These are phyloP conservation scores for Progne subis DNA, from an alignment of 2,113 vertebrate genomes.

Conservation along the genomic window DNA sequence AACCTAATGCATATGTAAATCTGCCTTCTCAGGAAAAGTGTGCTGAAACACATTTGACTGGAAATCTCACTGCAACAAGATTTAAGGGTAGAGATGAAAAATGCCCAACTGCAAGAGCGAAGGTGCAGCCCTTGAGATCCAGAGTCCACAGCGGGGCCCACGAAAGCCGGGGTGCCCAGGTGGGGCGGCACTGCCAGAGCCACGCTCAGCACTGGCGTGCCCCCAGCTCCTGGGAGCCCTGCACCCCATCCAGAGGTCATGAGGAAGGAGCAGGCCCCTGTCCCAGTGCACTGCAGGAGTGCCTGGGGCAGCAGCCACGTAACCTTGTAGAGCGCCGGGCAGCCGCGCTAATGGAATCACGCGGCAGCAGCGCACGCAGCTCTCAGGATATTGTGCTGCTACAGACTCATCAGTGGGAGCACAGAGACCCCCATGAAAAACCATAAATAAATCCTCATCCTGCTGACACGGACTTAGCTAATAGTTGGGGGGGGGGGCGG, in stretches of 20 bases:
- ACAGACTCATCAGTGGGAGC: neutral
- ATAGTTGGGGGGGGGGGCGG: neutral
- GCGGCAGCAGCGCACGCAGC: neutral
- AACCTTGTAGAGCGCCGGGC: neutral
- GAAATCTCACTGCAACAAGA: constrained; percentile 57
- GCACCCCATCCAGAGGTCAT: accelerated
- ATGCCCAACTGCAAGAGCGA: neutral
- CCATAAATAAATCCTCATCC: neutral
- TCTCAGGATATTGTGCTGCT: neutral
- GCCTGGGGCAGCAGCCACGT: neutral
- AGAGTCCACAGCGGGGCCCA: neutral
- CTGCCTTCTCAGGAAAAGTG: constrained; percentile 66
- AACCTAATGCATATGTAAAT: constrained; percentile 77
- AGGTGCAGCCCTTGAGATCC: neutral
- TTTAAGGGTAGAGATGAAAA: constrained; percentile 43
- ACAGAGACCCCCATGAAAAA: accelerated
- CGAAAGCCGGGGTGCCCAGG: accelerated
- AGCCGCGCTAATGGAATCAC: neutral
- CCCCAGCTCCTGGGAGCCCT: neutral
- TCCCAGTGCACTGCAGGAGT: accelerated
- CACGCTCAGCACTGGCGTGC: accelerated
- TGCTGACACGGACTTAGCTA: neutral
- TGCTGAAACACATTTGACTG: constrained; percentile 68
- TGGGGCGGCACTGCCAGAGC: accelerated
- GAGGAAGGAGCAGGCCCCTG: neutral